Evolutionary conservation across 2,113 vertebrate genomes (phyloP).

Genomic region (Poicephalus meyeri): DNA sequence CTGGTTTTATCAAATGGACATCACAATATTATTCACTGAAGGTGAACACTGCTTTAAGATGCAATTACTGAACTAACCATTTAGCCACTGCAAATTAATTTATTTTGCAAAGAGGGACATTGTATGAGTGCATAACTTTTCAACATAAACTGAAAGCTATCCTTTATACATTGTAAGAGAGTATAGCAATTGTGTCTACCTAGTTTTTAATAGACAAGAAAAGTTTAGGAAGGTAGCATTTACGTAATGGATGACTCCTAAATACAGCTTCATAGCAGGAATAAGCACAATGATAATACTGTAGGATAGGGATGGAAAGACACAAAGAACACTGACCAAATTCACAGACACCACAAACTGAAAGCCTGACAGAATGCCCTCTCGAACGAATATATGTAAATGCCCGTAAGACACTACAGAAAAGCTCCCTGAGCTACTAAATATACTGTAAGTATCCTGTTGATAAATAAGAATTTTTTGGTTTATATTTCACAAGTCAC

Average conservation of each 20-base stretch:
- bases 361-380: neutral
- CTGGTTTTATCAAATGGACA: neutral
- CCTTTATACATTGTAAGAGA: neutral
- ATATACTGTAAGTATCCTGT: neutral
- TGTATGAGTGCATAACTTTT: neutral
- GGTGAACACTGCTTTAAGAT: neutral
- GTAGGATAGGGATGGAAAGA: neutral
- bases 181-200: neutral
- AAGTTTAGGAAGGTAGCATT: neutral
- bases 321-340: neutral
- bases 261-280: neutral
- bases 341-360: neutral
- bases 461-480: neutral
- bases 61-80: neutral
- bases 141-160: neutral
- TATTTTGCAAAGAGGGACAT: neutral
- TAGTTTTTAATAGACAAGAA: neutral
- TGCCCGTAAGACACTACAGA: neutral
- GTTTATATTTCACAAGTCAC: neutral
- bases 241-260: neutral
- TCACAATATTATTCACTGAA: neutral
- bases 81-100: neutral
- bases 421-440: neutral
- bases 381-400: neutral
- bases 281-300: neutral